Percentiles rank a stretch among this genome's conserved stretches.
These are phyloP conservation scores for Etheostoma spectabile DNA, from an alignment of 2,113 vertebrate species.

Conservation along the genomic window DNA sequence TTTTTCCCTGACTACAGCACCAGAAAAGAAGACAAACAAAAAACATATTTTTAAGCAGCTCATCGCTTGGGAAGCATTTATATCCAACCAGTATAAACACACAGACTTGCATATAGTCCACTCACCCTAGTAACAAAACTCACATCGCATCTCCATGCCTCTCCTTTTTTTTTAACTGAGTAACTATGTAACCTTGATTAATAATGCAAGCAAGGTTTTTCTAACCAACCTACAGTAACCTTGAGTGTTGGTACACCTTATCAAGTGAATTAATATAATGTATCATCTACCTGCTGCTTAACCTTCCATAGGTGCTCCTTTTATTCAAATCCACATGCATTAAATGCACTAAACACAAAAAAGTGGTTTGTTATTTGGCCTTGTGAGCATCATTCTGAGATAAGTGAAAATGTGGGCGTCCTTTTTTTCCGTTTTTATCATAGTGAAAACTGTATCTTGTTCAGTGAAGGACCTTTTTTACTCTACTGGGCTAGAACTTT, in stretches of 20 bases:
- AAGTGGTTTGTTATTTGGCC: not conserved
- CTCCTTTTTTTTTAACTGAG: constrained; percentile 12
- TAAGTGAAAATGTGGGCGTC: not conserved
- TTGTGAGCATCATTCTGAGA: not conserved
- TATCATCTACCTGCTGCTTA: constrained; percentile 34
- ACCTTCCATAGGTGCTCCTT: constrained; percentile 9
- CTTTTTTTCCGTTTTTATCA: not conserved
- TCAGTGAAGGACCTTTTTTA: not conserved
- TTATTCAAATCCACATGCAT: not conserved
- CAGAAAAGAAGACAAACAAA: no score
- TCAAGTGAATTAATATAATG: constrained; percentile 63
- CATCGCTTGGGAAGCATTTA: no score
- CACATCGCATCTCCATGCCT: constrained; percentile 9
- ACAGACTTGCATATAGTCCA: no score
- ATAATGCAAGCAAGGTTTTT: constrained; percentile 17
- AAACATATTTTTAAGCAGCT: no score
- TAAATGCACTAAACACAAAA: not conserved
- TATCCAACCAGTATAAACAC: no score
- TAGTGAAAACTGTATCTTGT: not conserved
- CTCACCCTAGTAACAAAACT: not conserved
- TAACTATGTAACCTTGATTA: constrained; percentile 43
- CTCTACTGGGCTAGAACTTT: not conserved
- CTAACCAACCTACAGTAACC: not conserved
- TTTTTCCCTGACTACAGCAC: no score
- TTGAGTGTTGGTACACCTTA: constrained; percentile 30